These are phyloP conservation scores for Melanotaenia nigrans DNA, from an alignment of 2,797 vertebrate genomes.

Conservation along the genomic window DNA sequence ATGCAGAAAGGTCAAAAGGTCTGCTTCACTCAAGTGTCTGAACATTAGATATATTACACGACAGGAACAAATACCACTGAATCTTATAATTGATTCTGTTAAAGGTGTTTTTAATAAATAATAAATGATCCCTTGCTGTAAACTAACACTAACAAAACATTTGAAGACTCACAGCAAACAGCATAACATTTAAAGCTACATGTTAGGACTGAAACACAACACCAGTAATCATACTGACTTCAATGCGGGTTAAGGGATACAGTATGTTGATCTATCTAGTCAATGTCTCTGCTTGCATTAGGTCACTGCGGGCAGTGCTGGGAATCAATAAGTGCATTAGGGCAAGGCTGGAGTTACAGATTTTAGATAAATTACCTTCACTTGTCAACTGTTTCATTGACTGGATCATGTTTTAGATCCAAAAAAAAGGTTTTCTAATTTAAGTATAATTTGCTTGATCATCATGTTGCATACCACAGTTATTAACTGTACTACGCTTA, in stretches of 20 bases:
- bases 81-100: background rate
- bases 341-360: constrained; percentile 12
- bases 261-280: background rate
- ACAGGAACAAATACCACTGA: background rate
- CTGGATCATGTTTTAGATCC: background rate
- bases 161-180: background rate
- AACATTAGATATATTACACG: background rate
- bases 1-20: background rate
- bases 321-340: constrained; percentile 32
- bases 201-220: background rate
- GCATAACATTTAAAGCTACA: background rate
- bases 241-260: background rate
- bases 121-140: background rate
- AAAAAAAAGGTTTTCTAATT: constrained; percentile 1
- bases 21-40: background rate
- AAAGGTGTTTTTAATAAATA: background rate
- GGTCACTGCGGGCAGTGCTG: background rate
- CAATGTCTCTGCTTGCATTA: constrained; percentile 20
- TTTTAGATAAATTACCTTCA: constrained; percentile 21
- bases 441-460: background rate
- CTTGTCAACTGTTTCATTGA: background rate
- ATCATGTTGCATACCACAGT: background rate
- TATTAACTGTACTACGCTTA: background rate
- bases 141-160: background rate
- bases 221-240: background rate